A percentile compares a stretch with the other conserved stretches of the same genome.
Evolutionary conservation across 2,888 invertebrate species (phyloP).

Genomic region (Chrysotoxum bicinctum): DNA sequence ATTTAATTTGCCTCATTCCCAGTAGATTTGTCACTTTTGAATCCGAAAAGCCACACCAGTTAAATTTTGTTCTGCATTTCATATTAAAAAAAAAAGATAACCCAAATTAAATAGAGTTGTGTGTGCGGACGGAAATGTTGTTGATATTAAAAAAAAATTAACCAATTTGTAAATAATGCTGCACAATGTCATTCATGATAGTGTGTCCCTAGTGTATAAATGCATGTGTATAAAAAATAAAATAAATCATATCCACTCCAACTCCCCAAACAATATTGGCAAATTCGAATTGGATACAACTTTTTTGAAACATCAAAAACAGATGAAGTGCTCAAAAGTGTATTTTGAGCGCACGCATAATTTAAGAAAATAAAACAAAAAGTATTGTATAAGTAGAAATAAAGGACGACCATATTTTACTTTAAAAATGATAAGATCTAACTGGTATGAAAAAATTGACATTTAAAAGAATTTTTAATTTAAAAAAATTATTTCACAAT

Average conservation of each 20-base stretch:
- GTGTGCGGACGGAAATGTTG: slow-evolving; percentile 23
- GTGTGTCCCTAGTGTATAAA: background rate
- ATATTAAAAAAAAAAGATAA: slow-evolving; percentile 35
- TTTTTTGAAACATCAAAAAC: background rate
- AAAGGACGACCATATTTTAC: too few relatives aligned
- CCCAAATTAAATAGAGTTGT: slow-evolving; percentile 30
- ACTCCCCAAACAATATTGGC: slow-evolving; percentile 6
- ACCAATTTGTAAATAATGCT: slow-evolving; percentile 26
- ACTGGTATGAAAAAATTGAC: too few relatives aligned
- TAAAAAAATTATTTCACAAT: too few relatives aligned
- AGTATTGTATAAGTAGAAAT: background rate
- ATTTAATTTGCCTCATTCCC: slow-evolving; percentile 54
- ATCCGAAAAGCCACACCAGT: slow-evolving; percentile 46
- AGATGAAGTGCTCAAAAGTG: background rate
- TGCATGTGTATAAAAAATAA: background rate
- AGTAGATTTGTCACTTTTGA: slow-evolving; percentile 53
- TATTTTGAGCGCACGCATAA: background rate
- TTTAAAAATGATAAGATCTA: too few relatives aligned
- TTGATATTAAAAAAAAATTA: slow-evolving; percentile 1
- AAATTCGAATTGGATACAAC: background rate
- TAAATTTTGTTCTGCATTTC: slow-evolving; percentile 45
- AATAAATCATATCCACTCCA: background rate
- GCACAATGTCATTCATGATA: slow-evolving; percentile 13
- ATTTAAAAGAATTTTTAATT: too few relatives aligned
- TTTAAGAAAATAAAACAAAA: background rate